Conservation (phyloP, 1,140 invertebrate species). For the Drosophila lacteicornis region DNA sequence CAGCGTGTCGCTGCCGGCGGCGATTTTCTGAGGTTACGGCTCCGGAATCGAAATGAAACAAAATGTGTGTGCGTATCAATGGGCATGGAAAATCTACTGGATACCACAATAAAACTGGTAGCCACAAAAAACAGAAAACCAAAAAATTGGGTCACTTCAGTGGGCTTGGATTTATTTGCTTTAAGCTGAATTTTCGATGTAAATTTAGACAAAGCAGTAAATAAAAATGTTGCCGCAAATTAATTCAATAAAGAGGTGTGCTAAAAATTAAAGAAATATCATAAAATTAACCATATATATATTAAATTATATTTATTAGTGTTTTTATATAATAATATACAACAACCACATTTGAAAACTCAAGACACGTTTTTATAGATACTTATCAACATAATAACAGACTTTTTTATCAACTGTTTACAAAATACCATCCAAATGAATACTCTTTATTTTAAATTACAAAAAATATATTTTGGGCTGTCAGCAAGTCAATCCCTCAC, state of each 20-base stretch:
- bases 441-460: neutral
- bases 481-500: conserved; percentile 3
- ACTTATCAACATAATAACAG: too few species aligned
- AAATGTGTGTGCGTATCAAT: conserved; percentile 44
- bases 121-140: neutral
- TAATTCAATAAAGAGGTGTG: neutral
- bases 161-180: conserved; percentile 15
- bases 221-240: neutral
- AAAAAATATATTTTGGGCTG: neutral
- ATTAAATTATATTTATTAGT: neutral
- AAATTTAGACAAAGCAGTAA: neutral
- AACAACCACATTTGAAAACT: too few species aligned
- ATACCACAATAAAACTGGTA: conserved; percentile 14
- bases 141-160: conserved; percentile 28
- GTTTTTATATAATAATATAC: neutral
- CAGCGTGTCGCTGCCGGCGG: conserved; percentile 68
- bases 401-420: too few species aligned
- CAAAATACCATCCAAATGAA: too few species aligned
- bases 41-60: conserved; percentile 61
- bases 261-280: neutral
- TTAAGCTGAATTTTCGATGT: neutral
- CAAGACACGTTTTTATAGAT: too few species aligned
- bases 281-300: neutral
- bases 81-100: conserved; percentile 18
- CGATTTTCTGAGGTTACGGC: conserved; percentile 55